These are phyloP conservation scores for Poecile montanus DNA, from an alignment of 2,797 vertebrate species.

Conservation along the genomic window DNA sequence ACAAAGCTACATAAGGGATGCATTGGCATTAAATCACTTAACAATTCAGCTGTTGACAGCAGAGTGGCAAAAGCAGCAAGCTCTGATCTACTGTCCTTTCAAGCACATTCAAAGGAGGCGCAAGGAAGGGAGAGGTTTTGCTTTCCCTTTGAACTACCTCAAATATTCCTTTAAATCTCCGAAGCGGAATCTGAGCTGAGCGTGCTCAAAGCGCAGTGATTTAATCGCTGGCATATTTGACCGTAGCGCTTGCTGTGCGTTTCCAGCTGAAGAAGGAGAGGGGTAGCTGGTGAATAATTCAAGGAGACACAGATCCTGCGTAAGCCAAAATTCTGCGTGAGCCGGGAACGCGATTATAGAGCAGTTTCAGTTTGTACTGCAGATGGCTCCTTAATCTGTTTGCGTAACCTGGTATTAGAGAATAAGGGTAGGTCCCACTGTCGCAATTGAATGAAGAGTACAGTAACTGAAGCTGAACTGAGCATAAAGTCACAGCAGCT, in stretches of 20 bases:
- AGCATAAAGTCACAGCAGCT: not conserved
- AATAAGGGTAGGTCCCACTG: not conserved
- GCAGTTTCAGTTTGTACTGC: not conserved
- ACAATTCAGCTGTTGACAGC: not conserved
- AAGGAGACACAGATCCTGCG: conserved; percentile 13
- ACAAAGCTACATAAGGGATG: not conserved
- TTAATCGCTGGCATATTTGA: not conserved
- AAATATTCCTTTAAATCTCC: not conserved
- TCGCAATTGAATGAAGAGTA: not conserved
- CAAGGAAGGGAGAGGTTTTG: not conserved
- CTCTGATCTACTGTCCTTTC: not conserved
- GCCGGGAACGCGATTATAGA: conserved; percentile 11
- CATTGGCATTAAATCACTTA: not conserved
- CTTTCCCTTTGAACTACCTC: not conserved
- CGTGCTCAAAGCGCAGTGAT: not conserved
- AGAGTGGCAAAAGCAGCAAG: not conserved
- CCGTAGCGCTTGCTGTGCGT: not conserved
- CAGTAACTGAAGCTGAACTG: not conserved
- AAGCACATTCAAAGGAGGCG: not conserved
- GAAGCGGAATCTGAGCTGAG: not conserved
- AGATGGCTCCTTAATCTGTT: conserved; percentile 61
- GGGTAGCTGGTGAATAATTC: not conserved
- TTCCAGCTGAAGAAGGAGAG: not conserved
- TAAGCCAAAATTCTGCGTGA: not conserved
- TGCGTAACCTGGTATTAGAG: conserved; percentile 39